Evolutionary conservation across 2,113 vertebrate genomes (phyloP), one percentile per base, ranked within the genome.

Genomic region (Centrocercus urophasianus): DNA sequence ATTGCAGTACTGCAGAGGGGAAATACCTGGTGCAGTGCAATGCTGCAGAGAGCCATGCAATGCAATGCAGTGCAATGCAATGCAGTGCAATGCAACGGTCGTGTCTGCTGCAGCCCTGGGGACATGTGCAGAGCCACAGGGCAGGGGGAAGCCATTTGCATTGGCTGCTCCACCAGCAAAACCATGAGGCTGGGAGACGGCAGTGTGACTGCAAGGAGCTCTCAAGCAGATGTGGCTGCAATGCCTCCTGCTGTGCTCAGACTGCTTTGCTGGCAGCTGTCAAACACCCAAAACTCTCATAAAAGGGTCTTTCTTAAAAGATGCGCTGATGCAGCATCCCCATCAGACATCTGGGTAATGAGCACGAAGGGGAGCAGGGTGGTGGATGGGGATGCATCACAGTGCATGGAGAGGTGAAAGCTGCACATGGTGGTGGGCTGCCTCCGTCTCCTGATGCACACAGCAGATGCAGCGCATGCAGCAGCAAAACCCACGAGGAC

Each of bases 321-420:
- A 22, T 13, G 0, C 0, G 4, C 1, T 27, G 56, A 6, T 12
- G 25, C 59, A 38, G 67, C 63, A 14, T 38, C 45, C 40, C 27
- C 1, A 2, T 73, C 1, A 3, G 59, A 8, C 28, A n/a, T 13
- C 66, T 2, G 45, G 65, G n/a, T 1, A 43, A 3, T 25, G 27
- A 28, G 45, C 3, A 70, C 2, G 10, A 12, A 16, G 60, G 21
- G 22, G 69, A 45, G 52, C 63, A 32, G 30, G n/a, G 66, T 1
- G 45, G 52, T 16, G 32, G 32, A 0, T 43, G 42, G 2, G 32
- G 80, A 15, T 8, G 7, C 22, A 54, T n/a, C 78, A 30, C 6
- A 1, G 1, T 0, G 0, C 13, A 0, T 0, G 0, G n/a, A 22
- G 13, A 11, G 27, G 43, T 8, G 56, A 24, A 0, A 4, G 89